Evolutionary conservation across 2,113 vertebrate genomes (phyloP).

Genomic region (Lipophrys pholis): DNA sequence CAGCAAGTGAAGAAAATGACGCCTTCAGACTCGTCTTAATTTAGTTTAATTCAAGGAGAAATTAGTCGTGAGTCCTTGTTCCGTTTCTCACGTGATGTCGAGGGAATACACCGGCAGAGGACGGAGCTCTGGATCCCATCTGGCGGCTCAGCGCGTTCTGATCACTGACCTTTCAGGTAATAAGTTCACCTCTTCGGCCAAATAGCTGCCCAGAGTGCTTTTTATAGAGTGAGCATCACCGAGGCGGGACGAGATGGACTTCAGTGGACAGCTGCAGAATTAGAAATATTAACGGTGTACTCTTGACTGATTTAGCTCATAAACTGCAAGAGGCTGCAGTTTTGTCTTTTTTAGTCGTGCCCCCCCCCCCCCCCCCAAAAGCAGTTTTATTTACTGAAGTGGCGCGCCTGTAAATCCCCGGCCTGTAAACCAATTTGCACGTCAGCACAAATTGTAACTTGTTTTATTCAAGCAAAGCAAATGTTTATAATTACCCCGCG

Average conservation of each 20-base stretch:
- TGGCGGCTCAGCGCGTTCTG: constrained; percentile 36
- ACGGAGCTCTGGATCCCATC: constrained; percentile 18
- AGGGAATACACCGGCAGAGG: too few relatives aligned
- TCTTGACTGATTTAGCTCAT: constrained; percentile 42
- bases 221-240: constrained; percentile 8
- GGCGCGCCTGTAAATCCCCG: constrained; percentile 12
- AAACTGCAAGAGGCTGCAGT: constrained; percentile 52
- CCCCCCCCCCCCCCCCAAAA: too few relatives aligned
- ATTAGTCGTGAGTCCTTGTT: too few relatives aligned
- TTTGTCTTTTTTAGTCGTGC: constrained; percentile 40
- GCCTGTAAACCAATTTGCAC: constrained; percentile 14
- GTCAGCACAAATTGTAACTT: constrained; percentile 52
- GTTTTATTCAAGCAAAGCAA: constrained; percentile 51
- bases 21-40: too few relatives aligned
- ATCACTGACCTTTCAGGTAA: constrained; percentile 66
- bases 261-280: constrained; percentile 44
- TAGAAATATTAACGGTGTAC: constrained; percentile 44
- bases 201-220: constrained; percentile 54
- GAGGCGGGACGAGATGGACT: constrained; percentile 25
- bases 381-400: constrained; percentile 37
- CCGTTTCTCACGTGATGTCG: too few relatives aligned
- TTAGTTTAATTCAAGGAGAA: too few relatives aligned
- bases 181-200: constrained; percentile 48
- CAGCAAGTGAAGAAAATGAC: too few relatives aligned
- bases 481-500: constrained; percentile 50